Conservation (phyloP, 2,113 vertebrate species). For the Nothocercus nigrocapillus region DNA sequence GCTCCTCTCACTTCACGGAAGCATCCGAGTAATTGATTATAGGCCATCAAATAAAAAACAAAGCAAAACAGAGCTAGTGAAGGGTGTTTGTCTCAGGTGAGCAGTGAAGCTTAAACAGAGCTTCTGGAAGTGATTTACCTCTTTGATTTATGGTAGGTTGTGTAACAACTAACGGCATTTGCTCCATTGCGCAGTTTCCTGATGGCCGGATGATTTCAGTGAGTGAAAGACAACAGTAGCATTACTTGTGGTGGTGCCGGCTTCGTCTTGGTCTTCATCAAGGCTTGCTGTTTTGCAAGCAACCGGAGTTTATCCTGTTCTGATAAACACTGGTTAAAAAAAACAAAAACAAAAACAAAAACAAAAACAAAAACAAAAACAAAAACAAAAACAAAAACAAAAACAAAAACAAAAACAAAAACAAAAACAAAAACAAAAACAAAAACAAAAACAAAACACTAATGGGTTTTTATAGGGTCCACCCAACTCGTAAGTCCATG, state of each 20-base stretch:
- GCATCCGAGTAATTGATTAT: rapidly evolving
- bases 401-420: neutral
- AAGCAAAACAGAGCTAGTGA: neutral
- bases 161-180: neutral
- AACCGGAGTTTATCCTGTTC: neutral
- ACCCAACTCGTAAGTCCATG: neutral
- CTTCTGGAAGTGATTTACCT: neutral
- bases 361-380: neutral
- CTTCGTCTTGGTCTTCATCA: neutral
- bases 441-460: no score
- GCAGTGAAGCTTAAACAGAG: neutral
- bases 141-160: neutral
- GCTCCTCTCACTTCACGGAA: neutral
- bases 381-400: neutral
- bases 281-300: neutral
- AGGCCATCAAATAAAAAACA: neutral
- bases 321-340: neutral
- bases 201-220: neutral
- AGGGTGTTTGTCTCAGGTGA: neutral
- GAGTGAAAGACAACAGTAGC: neutral
- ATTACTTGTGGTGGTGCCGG: neutral
- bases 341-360: neutral
- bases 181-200: neutral
- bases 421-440: no score
- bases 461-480: neutral